Percentiles rank a stretch among this genome's conserved stretches.
These are phyloP conservation scores for Tortrix viridana DNA, from an alignment of 2,888 invertebrate genomes.

Conservation along the genomic window DNA sequence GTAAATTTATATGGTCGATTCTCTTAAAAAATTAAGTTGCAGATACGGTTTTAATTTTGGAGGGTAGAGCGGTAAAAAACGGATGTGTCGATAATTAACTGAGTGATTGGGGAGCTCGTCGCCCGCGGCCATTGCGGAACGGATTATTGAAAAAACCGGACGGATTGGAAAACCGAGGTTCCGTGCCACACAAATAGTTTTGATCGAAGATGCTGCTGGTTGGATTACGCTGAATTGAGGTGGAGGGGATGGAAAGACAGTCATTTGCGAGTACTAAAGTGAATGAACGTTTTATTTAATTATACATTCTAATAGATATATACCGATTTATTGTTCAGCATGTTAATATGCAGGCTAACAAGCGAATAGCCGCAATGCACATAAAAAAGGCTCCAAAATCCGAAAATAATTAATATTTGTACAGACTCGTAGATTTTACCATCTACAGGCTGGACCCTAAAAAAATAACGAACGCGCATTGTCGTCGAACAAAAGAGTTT, in stretches of 20 bases:
- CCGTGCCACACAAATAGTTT: slow-evolving; percentile 2
- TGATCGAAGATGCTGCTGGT: no score
- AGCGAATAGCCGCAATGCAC: no score
- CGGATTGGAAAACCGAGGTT: slow-evolving; percentile 1
- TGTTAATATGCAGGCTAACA: no score
- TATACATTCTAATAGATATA: no score
- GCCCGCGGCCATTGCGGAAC: slow-evolving; percentile 73
- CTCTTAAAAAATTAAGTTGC: no score
- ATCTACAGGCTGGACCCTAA: slow-evolving; percentile 24
- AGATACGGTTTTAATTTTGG: no score
- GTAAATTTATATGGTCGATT: no score
- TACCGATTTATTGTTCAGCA: no score
- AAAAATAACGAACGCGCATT: slow-evolving; percentile 54
- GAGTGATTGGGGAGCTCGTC: slow-evolving; percentile 70
- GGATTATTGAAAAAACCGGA: slow-evolving; percentile 57
- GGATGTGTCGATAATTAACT: slow-evolving; percentile 84
- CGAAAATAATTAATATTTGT: slow-evolving; percentile 13
- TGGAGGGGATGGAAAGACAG: no score
- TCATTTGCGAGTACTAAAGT: no score
- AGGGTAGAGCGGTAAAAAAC: slow-evolving; percentile 66
- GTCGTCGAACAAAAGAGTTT: slow-evolving; percentile 43
- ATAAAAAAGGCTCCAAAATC: neutral
- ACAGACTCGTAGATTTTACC: slow-evolving; percentile 15
- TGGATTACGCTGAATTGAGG: no score
- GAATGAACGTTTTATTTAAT: no score